Evolutionary conservation across 2,888 invertebrate species (phyloP).

Genomic region (Sisyra terminalis): DNA sequence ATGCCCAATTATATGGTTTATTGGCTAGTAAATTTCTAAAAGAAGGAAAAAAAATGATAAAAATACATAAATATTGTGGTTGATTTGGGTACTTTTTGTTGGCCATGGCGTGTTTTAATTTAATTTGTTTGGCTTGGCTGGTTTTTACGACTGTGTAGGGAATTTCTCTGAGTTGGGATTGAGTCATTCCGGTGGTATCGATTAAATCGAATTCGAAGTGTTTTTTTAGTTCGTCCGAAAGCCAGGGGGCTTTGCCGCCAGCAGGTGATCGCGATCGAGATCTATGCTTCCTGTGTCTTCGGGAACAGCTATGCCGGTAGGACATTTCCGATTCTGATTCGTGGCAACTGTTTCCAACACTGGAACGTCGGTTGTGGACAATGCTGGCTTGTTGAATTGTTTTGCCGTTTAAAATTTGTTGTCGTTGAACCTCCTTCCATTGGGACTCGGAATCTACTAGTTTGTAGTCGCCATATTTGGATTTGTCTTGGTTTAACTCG

Average conservation of each 20-base stretch:
- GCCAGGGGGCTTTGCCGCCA: slow-evolving; percentile 45
- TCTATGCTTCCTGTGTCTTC: slow-evolving; percentile 24
- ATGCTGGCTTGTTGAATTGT: slow-evolving; percentile 55
- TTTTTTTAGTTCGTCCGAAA: slow-evolving; percentile 62
- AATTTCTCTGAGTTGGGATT: slow-evolving; percentile 71
- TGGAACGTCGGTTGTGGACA: slow-evolving; percentile 33
- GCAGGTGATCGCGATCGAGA: slow-evolving; percentile 43
- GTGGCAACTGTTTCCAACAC: slow-evolving; percentile 25
- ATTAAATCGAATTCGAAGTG: slow-evolving; percentile 79
- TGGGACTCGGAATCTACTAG: slow-evolving; percentile 76
- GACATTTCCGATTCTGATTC: slow-evolving; percentile 30
- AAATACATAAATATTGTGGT: too few relatives aligned
- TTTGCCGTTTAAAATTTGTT: slow-evolving; percentile 37
- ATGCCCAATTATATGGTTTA: too few relatives aligned
- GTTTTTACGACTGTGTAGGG: slow-evolving; percentile 80
- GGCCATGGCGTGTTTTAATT: slow-evolving; percentile 25
- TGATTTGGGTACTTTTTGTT: slow-evolving; percentile 14
- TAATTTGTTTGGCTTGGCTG: slow-evolving; percentile 40
- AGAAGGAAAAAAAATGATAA: not conserved
- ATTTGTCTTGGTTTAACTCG: slow-evolving; percentile 34
- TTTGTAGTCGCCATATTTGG: slow-evolving; percentile 32
- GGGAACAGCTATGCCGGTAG: slow-evolving; percentile 17
- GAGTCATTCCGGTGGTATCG: slow-evolving; percentile 79
- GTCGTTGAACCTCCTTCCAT: slow-evolving; percentile 75
- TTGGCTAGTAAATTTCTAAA: not conserved